phyloP scores from a whole-genome alignment of 2,113 vertebrate species.

The Holacanthus passer region DNA sequence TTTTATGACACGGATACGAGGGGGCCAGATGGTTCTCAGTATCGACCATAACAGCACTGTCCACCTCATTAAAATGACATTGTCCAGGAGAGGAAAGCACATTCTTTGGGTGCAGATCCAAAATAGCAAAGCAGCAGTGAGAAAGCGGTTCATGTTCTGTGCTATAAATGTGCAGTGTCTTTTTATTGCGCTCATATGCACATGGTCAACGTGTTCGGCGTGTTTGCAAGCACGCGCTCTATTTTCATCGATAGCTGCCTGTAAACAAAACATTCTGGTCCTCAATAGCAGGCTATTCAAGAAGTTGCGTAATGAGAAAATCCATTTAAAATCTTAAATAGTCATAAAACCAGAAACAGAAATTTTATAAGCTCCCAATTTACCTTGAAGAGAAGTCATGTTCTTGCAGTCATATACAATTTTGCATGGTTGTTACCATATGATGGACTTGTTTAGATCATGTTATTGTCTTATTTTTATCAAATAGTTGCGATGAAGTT shows the following conservation, averaged over 20 bases:
- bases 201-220: slow-evolving; percentile 1
- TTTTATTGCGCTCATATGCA: slow-evolving; percentile 27
- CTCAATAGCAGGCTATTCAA: slow-evolving; percentile 3
- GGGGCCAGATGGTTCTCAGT: slow-evolving; percentile 74
- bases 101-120: slow-evolving; percentile 51
- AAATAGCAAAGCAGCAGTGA: slow-evolving; percentile 49
- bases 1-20: slow-evolving; percentile 66
- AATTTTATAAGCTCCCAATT: no score
- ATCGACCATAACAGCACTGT: slow-evolving; percentile 60
- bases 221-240: neutral
- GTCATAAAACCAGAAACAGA: neutral
- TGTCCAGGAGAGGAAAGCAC: slow-evolving; percentile 66
- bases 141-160: slow-evolving; percentile 17
- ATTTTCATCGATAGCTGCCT: neutral
- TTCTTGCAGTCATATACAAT: neutral
- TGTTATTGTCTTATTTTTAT: neutral
- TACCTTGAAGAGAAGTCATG: neutral
- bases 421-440: neutral
- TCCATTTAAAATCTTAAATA: neutral
- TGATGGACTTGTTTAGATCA: neutral
- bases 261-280: neutral
- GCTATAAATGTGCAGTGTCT: slow-evolving; percentile 16
- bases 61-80: slow-evolving; percentile 74
- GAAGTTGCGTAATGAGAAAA: neutral
- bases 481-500: neutral